Conservation (phyloP, 1,140 invertebrate species). For the Helicoverpa zea region DNA sequence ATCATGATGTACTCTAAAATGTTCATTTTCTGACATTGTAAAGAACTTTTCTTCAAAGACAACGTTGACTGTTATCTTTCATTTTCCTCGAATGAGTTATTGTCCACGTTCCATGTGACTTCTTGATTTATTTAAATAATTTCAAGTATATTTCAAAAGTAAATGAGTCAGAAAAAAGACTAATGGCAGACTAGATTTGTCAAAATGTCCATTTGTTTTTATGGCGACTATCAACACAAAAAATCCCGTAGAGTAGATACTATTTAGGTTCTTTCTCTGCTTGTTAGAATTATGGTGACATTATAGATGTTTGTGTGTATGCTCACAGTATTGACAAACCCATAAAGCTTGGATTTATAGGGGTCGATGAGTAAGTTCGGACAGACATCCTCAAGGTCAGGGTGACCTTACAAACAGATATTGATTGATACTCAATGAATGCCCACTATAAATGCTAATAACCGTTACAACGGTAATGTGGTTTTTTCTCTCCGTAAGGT, state of each 20-base stretch:
- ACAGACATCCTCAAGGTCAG: slow-evolving; percentile 36
- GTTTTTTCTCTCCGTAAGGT: slow-evolving; percentile 25
- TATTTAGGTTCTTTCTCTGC: background rate
- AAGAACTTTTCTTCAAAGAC: slow-evolving; percentile 16
- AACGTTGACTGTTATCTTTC: slow-evolving; percentile 3
- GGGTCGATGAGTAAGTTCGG: slow-evolving; percentile 19
- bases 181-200: slow-evolving; percentile 1
- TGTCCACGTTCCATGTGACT: slow-evolving; percentile 3
- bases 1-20: slow-evolving; percentile 5
- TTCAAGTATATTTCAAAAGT: background rate
- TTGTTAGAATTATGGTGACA: slow-evolving; percentile 1
- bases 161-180: background rate
- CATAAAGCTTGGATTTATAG: slow-evolving; percentile 32
- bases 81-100: background rate
- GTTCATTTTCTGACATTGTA: background rate
- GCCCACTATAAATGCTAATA: slow-evolving; percentile 33
- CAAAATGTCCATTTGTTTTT: slow-evolving; percentile 25
- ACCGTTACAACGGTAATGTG: slow-evolving; percentile 21
- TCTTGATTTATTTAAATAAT: background rate
- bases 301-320: slow-evolving; percentile 30
- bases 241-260: background rate
- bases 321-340: slow-evolving; percentile 36
- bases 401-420: slow-evolving; percentile 39
- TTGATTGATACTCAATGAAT: slow-evolving; percentile 35
- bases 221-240: background rate